Percentiles rank a stretch among this genome's conserved stretches.
Conservation (phyloP, 2,888 invertebrate species). For the Sylvicola cinctus region DNA sequence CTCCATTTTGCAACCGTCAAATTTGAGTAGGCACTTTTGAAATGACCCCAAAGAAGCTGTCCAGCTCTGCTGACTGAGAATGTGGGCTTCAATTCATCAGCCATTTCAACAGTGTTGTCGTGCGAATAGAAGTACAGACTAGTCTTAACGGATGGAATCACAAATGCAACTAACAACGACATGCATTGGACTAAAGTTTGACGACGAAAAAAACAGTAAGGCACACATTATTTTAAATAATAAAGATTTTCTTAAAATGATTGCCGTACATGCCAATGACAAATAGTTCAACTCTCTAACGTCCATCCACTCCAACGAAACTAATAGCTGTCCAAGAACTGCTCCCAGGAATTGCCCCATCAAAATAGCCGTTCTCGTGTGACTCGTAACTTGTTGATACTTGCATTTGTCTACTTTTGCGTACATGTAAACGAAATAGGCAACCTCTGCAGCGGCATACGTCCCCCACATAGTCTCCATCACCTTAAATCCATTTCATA, state of each 20-base stretch:
- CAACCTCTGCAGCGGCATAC: conserved; percentile 76
- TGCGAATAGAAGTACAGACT: conserved; percentile 41
- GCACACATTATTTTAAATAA: too few relatives aligned
- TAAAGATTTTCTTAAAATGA: too few relatives aligned
- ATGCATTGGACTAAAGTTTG: conserved; percentile 24
- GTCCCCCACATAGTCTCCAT: conserved; percentile 56
- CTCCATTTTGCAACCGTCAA: conserved; percentile 48
- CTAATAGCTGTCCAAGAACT: conserved; percentile 39
- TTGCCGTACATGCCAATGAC: conserved; percentile 29
- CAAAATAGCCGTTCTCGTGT: conserved; percentile 47
- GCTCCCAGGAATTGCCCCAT: conserved; percentile 46
- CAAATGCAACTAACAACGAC: conserved; percentile 39
- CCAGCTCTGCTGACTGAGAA: conserved; percentile 26
- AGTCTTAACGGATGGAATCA: conserved; percentile 36
- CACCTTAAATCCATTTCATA: conserved; percentile 52
- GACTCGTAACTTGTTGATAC: conserved; percentile 52
- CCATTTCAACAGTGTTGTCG: too few relatives aligned
- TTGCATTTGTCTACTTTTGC: conserved; percentile 53
- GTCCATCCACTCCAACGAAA: conserved; percentile 34
- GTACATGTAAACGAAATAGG: conserved; percentile 85
- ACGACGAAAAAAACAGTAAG: conserved; percentile 12
- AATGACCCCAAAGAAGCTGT: conserved; percentile 32
- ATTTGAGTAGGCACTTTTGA: conserved; percentile 34
- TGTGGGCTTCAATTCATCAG: conserved; percentile 2
- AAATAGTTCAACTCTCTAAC: conserved; percentile 48